Evolutionary conservation across 2,888 invertebrate genomes (phyloP), one percentile per base, ranked within the genome.

Genomic region (Anarsia innoxiella): DNA sequence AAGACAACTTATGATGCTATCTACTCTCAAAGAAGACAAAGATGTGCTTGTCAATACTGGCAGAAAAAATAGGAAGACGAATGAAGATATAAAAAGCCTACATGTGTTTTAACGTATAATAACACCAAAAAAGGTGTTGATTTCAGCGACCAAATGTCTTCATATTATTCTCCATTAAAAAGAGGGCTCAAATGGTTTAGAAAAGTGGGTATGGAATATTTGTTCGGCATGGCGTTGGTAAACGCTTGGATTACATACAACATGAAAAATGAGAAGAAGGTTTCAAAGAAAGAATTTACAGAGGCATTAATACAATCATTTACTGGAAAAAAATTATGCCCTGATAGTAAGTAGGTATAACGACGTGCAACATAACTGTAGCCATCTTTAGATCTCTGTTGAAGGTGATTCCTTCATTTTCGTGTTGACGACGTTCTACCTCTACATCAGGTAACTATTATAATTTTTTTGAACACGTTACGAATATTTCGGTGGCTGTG

Each of bases 81-180:
- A 44, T 23, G 43, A 49, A 43, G 8, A n/a, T 12, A 48, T 48
- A 48, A 44, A 39, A 56, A 53, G 40, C 48, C 52, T 2, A 41
- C 25, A 42, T 45, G 49, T 45, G 42, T 51, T 26, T 12, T 51
- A n/a, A 13, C 37, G 39, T 51, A 56, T 38, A 53, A 56, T 46
- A 30, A 50, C 37, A 46, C 32, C 27, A 51, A 56, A 46, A 50
- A 53, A 46, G 49, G 49, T n/a, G 37, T 53, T 37, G 52, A 54
- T 33, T 51, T 31, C 27, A 30, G 27, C 36, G 56, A 53, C 44
- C 49, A 54, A 31, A 57, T 53, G 49, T 43, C 53, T 12, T 48
- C 51, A 4, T 53, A 54, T 42, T 54, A 53, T 36, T 42, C 48
- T 35, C 43, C 51, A 4, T 45, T 51, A 13, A 52, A 48, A 30